phyloP scores from a whole-genome alignment of 2,888 invertebrate species.

The Pristionchus japonicus region DNA sequence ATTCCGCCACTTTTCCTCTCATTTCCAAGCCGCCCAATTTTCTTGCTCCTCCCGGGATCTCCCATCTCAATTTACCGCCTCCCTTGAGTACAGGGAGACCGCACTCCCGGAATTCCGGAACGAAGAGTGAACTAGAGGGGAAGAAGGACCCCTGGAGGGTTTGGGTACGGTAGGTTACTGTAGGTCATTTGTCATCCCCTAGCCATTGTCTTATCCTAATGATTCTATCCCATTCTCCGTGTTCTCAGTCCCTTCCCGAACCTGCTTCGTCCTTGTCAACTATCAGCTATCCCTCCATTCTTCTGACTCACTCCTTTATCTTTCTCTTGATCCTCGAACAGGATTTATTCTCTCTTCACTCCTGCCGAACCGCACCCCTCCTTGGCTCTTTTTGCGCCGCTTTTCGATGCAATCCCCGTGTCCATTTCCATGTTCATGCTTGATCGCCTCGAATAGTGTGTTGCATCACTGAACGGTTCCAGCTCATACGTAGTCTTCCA shows the following conservation, averaged over 20 bases:
- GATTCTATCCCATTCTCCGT: not conserved
- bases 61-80: constrained; percentile 31
- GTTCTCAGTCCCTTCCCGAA: constrained; percentile 12
- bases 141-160: not conserved
- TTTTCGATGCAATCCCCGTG: not conserved
- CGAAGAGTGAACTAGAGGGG: not conserved
- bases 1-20: constrained; percentile 24
- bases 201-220: not conserved
- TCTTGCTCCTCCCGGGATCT: not conserved
- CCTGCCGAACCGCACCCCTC: constrained; percentile 27
- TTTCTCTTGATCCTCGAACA: constrained; percentile 12
- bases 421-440: constrained; percentile 6
- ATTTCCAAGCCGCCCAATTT: not conserved
- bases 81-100: not conserved
- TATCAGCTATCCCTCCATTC: not conserved
- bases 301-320: not conserved
- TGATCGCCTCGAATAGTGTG: not conserved
- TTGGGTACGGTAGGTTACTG: not conserved
- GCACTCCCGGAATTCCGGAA: not conserved
- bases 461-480: not conserved
- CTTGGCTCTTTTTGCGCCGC: not conserved
- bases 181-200: not conserved
- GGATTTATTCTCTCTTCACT: constrained; percentile 5
- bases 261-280: constrained; percentile 21
- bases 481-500: not conserved